Evolutionary conservation across 1,140 invertebrate species (phyloP).

Genomic region (Drosophila nannoptera): DNA sequence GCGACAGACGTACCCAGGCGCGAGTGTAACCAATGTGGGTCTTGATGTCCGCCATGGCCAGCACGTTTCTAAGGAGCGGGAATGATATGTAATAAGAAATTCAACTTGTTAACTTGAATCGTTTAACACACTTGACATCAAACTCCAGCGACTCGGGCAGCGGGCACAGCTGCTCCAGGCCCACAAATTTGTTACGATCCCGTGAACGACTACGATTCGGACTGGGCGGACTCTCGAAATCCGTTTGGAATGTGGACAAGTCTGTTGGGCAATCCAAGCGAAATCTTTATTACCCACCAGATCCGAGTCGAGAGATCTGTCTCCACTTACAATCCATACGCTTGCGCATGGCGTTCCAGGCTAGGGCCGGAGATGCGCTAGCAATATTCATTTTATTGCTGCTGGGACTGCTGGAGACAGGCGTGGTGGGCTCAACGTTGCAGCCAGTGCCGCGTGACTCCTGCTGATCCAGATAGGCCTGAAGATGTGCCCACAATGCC

Average conservation of each 20-base stretch:
- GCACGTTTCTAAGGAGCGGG: conserved; percentile 86
- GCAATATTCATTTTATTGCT: conserved; percentile 59
- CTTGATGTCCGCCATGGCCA: conserved; percentile 97
- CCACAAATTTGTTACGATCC: conserved; percentile 81
- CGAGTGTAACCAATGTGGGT: conserved; percentile 98
- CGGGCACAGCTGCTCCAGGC: conserved; percentile 83
- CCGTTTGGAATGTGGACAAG: conserved; percentile 87
- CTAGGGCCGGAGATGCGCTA: conserved; percentile 86
- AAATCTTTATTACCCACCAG: neutral
- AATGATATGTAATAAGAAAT: neutral
- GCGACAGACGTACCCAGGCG: conserved; percentile 95
- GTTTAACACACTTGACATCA: conserved; percentile 88
- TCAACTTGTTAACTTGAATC: neutral
- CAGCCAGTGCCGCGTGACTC: conserved; percentile 82
- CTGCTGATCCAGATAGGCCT: conserved; percentile 92
- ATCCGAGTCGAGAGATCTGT: too few species aligned
- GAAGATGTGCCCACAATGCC: conserved; percentile 95
- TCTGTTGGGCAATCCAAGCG: conserved; percentile 80
- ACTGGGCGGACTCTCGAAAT: conserved; percentile 82
- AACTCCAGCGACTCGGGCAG: conserved; percentile 92
- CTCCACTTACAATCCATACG: conserved; percentile 90
- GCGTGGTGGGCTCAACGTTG: conserved; percentile 79
- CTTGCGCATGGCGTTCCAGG: conserved; percentile 93
- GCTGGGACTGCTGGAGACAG: conserved; percentile 51
- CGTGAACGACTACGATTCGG: conserved; percentile 79